Conservation (phyloP, 2,797 vertebrate species). For the Macroramphosus scolopax region DNA sequence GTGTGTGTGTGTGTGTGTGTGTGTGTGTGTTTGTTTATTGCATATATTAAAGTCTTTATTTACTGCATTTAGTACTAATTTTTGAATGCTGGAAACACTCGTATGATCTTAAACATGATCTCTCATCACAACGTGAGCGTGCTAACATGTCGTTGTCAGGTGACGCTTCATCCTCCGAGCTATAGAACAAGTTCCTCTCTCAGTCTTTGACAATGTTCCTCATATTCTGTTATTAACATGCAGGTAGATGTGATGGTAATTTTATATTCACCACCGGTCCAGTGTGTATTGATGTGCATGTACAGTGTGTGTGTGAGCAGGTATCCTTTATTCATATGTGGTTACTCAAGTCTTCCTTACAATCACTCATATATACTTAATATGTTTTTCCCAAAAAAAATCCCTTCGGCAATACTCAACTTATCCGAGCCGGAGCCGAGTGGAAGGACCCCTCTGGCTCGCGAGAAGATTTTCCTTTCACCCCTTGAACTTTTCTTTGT, state of each 20-base stretch:
- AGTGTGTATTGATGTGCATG: slow-evolving; percentile 12
- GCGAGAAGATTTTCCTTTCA: slow-evolving; percentile 45
- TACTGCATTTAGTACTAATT: too few relatives aligned
- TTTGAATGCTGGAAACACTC: too few relatives aligned
- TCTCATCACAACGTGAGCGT: too few relatives aligned
- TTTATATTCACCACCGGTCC: neutral
- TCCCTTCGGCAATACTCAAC: slow-evolving; percentile 46
- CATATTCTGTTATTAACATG: too few relatives aligned
- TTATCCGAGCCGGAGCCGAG: slow-evolving; percentile 24
- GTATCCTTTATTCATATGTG: slow-evolving; percentile 55
- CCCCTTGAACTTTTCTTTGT: slow-evolving; percentile 53
- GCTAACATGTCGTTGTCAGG: too few relatives aligned
- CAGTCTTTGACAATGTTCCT: too few relatives aligned
- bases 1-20: neutral
- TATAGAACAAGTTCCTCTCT: too few relatives aligned
- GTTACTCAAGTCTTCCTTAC: slow-evolving; percentile 43
- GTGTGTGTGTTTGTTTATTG: slow-evolving; percentile 1
- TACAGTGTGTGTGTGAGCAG: slow-evolving; percentile 15
- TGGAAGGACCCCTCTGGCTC: slow-evolving; percentile 54
- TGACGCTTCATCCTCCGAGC: too few relatives aligned
- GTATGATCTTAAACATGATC: too few relatives aligned
- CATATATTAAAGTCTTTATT: too few relatives aligned
- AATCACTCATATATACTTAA: slow-evolving; percentile 54
- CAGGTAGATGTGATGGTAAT: too few relatives aligned
- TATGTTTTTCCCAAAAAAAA: slow-evolving; percentile 32